Conservation (phyloP, 1,140 invertebrate genomes). For the Eumeta japonica region DNA sequence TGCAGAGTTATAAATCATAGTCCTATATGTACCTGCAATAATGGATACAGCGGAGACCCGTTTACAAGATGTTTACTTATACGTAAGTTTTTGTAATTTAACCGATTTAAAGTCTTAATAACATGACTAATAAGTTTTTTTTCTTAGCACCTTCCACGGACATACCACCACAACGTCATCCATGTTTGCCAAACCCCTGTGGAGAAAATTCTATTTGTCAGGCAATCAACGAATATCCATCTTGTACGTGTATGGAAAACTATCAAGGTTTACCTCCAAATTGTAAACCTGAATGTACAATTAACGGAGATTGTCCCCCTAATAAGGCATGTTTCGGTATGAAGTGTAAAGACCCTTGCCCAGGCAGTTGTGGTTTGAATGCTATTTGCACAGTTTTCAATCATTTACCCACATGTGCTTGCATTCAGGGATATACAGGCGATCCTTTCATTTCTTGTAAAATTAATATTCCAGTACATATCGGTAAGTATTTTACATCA, state of each 20-base stretch:
- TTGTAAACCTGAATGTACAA: slow-evolving; percentile 66
- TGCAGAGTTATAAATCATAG: slow-evolving; percentile 75
- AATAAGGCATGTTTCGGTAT: slow-evolving; percentile 65
- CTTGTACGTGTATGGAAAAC: slow-evolving; percentile 61
- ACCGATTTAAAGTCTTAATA: slow-evolving; percentile 5
- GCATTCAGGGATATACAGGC: slow-evolving; percentile 63
- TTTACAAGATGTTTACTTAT: slow-evolving; percentile 56
- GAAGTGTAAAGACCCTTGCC: slow-evolving; percentile 68
- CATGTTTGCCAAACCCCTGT: slow-evolving; percentile 65
- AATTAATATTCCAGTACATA: slow-evolving; percentile 33
- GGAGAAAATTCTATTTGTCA: slow-evolving; percentile 67
- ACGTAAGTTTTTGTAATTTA: slow-evolving; percentile 46
- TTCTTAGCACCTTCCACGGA: slow-evolving; percentile 51
- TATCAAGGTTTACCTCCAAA: slow-evolving; percentile 66
- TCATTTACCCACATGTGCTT: slow-evolving; percentile 65
- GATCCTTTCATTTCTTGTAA: slow-evolving; percentile 64
- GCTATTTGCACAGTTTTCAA: slow-evolving; percentile 64
- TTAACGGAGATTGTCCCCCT: slow-evolving; percentile 64
- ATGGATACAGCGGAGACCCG: slow-evolving; percentile 58
- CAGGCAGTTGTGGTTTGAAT: slow-evolving; percentile 64
- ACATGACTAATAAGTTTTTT: slow-evolving; percentile 7
- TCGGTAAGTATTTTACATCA: no score
- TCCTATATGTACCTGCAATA: slow-evolving; percentile 59
- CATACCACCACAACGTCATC: slow-evolving; percentile 34
- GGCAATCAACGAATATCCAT: slow-evolving; percentile 58